Evolutionary conservation across 2,113 vertebrate species (phyloP).

Genomic region (Passer domesticus): DNA sequence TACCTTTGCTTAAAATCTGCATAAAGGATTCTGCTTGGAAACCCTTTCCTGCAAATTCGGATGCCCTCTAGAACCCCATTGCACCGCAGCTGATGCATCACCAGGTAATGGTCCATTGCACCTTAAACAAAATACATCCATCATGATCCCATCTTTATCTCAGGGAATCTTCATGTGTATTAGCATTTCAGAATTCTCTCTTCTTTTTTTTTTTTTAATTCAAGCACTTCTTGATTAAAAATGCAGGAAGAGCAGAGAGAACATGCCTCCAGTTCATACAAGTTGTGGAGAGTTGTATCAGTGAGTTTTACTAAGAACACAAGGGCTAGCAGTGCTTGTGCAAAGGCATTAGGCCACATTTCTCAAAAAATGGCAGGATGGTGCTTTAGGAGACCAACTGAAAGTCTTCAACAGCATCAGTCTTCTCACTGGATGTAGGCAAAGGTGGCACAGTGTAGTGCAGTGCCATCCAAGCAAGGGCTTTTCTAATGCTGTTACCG

Average conservation of each 20-base stretch:
- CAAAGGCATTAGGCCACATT: background rate
- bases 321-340: background rate
- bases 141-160: background rate
- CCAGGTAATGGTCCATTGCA: slow-evolving; percentile 86
- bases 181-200: background rate
- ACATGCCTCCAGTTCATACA: background rate
- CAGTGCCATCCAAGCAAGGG: background rate
- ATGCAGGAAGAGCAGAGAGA: background rate
- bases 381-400: background rate
- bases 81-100: slow-evolving; percentile 88
- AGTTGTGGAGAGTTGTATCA: background rate
- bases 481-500: background rate
- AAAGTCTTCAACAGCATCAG: background rate
- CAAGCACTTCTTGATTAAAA: background rate
- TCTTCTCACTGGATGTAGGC: background rate
- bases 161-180: background rate
- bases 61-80: slow-evolving; percentile 90
- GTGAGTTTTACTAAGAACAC: background rate
- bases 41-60: slow-evolving; percentile 89
- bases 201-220: background rate
- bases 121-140: slow-evolving; percentile 67
- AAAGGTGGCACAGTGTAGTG: background rate
- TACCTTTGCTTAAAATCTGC: slow-evolving; percentile 90
- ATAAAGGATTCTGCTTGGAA: slow-evolving; percentile 89
- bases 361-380: background rate